These are phyloP conservation scores for Siphonodentalium dalli DNA, from an alignment of 2,888 invertebrate genomes.

Conservation along the genomic window DNA sequence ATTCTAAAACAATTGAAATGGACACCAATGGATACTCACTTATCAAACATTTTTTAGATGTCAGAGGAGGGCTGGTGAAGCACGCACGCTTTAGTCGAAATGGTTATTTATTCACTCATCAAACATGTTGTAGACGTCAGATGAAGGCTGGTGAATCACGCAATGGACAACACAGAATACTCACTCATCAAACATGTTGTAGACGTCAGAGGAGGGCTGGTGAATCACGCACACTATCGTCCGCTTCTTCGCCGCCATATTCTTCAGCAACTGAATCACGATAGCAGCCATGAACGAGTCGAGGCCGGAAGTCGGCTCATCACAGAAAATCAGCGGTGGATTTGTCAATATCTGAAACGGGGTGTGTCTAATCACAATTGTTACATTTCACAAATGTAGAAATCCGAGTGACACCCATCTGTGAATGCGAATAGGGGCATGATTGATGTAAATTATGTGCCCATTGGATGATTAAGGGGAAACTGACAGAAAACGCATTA, in stretches of 20 bases:
- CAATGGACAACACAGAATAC: too few relatives aligned
- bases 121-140: slow-evolving; percentile 83
- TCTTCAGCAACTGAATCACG: slow-evolving; percentile 77
- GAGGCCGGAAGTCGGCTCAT: slow-evolving; percentile 95
- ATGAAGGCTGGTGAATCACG: slow-evolving; percentile 92
- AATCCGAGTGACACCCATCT: too few relatives aligned
- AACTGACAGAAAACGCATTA: too few relatives aligned
- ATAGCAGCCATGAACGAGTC: slow-evolving; percentile 97
- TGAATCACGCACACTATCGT: slow-evolving; percentile 93
- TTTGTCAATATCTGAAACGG: slow-evolving; percentile 85
- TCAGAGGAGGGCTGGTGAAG: too few relatives aligned
- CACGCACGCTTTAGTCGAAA: too few relatives aligned
- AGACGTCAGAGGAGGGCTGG: slow-evolving; percentile 84
- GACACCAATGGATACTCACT: too few relatives aligned
- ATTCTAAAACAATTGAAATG: slow-evolving; percentile 85
- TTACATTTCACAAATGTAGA: too few relatives aligned
- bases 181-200: slow-evolving; percentile 83
- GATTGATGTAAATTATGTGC: too few relatives aligned
- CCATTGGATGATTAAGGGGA: too few relatives aligned
- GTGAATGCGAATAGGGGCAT: too few relatives aligned
- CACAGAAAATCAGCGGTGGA: slow-evolving; percentile 93
- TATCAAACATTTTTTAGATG: too few relatives aligned
- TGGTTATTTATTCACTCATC: slow-evolving; percentile 72
- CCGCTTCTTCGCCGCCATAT: slow-evolving; percentile 75
- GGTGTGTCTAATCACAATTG: too few relatives aligned